A percentile compares a stretch with the other conserved stretches of the same genome.
phyloP scores from a whole-genome alignment of 2,797 vertebrate genomes.

The Neosilurus hyrtlii region DNA sequence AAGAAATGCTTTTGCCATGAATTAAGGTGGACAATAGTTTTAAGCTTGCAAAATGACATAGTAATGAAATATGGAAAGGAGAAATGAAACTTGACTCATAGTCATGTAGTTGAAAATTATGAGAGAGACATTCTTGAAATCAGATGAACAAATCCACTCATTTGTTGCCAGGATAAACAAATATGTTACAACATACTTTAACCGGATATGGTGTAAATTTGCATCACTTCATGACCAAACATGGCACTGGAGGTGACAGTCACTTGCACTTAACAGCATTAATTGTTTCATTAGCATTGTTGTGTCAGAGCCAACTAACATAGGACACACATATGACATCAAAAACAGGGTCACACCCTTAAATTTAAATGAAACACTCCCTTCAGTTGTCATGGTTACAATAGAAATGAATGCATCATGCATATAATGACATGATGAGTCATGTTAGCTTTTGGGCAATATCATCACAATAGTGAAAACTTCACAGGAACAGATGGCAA shows the following conservation, averaged over 20 bases:
- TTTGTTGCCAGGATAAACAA: neutral
- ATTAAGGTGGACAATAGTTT: neutral
- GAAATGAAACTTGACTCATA: constrained; percentile 18
- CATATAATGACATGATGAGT: constrained; percentile 17
- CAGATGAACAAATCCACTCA: neutral
- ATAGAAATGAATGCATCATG: neutral
- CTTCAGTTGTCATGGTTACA: neutral
- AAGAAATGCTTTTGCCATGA: neutral
- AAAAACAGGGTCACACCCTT: neutral
- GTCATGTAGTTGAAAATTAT: neutral
- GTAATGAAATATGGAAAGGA: neutral
- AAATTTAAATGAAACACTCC: neutral
- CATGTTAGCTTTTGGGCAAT: neutral
- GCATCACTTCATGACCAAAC: neutral
- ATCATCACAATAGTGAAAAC: neutral
- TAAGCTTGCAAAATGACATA: neutral
- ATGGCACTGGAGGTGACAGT: neutral
- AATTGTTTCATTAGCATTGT: neutral
- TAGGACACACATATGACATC: neutral
- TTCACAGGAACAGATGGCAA: neutral
- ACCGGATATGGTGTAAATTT: neutral
- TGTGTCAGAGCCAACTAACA: neutral
- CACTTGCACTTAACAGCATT: neutral
- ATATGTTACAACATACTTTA: neutral
- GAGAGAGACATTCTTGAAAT: neutral